Evolutionary conservation across 2,797 vertebrate species (phyloP).

Genomic region (Masticophis lateralis): DNA sequence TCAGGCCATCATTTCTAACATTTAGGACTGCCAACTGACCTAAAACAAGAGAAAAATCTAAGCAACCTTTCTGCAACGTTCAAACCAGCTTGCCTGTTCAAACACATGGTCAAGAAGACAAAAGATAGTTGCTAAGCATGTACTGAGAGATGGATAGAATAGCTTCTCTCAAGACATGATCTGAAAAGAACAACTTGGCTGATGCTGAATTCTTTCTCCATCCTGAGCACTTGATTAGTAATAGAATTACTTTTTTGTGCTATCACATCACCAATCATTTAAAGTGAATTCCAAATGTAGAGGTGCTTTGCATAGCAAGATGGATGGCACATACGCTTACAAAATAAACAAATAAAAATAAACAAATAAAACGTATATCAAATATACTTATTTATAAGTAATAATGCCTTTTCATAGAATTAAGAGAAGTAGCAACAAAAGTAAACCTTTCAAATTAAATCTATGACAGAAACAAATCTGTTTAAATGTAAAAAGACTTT

Average conservation of each 20-base stretch:
- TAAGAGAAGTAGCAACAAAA: neutral
- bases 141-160: neutral
- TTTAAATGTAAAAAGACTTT: neutral
- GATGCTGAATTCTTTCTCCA: neutral
- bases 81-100: neutral
- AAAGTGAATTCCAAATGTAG: neutral
- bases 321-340: neutral
- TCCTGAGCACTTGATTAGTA: neutral
- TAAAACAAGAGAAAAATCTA: neutral
- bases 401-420: neutral
- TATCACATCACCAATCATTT: neutral
- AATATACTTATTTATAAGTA: neutral
- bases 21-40: neutral
- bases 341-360: no score
- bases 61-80: neutral
- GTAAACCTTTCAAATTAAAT: neutral
- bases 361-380: no score
- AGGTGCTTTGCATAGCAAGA: neutral
- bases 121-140: neutral
- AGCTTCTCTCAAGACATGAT: neutral
- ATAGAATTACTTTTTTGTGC: neutral
- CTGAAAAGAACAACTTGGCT: neutral
- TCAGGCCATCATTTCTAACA: conserved; percentile 4
- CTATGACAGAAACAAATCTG: neutral
- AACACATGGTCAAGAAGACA: neutral